Evolutionary conservation across 2,888 invertebrate species (phyloP).

Genomic region (Notocelia uddmanniana): DNA sequence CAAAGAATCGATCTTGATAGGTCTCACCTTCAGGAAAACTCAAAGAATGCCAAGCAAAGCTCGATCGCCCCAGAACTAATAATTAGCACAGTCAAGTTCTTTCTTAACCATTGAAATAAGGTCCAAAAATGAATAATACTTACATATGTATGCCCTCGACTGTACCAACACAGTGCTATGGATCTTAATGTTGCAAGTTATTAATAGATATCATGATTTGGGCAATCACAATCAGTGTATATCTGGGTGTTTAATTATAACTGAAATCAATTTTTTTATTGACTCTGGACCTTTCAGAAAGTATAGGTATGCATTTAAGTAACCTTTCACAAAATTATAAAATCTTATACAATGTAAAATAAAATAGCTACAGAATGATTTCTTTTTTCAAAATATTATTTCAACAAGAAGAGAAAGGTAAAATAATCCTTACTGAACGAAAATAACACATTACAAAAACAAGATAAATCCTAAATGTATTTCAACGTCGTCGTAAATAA

Average conservation of each 20-base stretch:
- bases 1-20: too few species aligned
- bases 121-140: too few species aligned
- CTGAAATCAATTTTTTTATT: not conserved
- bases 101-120: too few species aligned
- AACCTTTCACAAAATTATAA: not conserved
- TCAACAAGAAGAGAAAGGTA: not conserved
- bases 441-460: conserved; percentile 20
- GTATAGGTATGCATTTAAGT: not conserved
- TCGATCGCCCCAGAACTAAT: too few species aligned
- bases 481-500: conserved; percentile 41
- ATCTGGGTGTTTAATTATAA: not conserved
- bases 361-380: not conserved
- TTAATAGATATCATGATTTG: too few species aligned
- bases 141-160: too few species aligned
- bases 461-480: conserved; percentile 38
- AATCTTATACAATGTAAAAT: not conserved
- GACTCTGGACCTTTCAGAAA: not conserved
- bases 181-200: too few species aligned
- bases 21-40: too few species aligned
- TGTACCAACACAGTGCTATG: too few species aligned
- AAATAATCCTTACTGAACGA: not conserved
- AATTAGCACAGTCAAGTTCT: too few species aligned
- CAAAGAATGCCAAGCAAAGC: too few species aligned
- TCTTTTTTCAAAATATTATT: conserved; percentile 6
- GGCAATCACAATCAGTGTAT: not conserved